Evolutionary conservation across 2,113 vertebrate species (phyloP), one percentile per base, ranked within the genome.

Genomic region (Hoplias malabaricus): DNA sequence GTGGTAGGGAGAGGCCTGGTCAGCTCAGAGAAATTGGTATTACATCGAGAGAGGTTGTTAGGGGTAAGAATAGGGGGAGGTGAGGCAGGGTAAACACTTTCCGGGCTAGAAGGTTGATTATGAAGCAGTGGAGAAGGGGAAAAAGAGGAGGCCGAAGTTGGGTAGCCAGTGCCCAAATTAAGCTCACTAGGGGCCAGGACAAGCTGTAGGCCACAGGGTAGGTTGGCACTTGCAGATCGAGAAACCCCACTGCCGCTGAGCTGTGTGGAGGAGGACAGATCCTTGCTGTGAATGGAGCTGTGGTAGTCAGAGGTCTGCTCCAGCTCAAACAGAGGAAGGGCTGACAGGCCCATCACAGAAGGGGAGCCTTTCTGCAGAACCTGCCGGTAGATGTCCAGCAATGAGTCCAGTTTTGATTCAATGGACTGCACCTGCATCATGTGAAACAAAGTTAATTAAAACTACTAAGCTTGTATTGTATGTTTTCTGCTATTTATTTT

Each of bases 331-430:
- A 95, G 82, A 4, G 96, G 96, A 84, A 98, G 89, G 3, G 96
- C 96, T 75, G 97, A 95, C 79, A 98, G 88, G 38, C 95, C 88
- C 79, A 98, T 93, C 0, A 93, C 94, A 0, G 97, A 95, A 3
- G 93, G 90, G 1, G 96, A 91, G 67, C 96, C 96, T 84, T 96
- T 98, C 69, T 95, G 93, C 61, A 98, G 88, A 67, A 96, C 96
- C 78, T 98, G 98, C 42, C 98, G 95, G 80, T 99, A 99, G 80
- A 98, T 94, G 68, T 99, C 98, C 80, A 99, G 88, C 16, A 99
- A 88, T 34, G 95, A 96, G 90, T 99, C 98, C 87, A 99, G 85
- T 89, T 99, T 99, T 71, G 96, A 94, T 84, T 99, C 98, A 57
- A 99, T 99, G 76, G 98, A 99, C 80, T 98, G 95, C n/a, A 99